These are phyloP conservation scores for Oxystoma pomonae DNA, from an alignment of 2,888 invertebrate genomes.

Conservation along the genomic window DNA sequence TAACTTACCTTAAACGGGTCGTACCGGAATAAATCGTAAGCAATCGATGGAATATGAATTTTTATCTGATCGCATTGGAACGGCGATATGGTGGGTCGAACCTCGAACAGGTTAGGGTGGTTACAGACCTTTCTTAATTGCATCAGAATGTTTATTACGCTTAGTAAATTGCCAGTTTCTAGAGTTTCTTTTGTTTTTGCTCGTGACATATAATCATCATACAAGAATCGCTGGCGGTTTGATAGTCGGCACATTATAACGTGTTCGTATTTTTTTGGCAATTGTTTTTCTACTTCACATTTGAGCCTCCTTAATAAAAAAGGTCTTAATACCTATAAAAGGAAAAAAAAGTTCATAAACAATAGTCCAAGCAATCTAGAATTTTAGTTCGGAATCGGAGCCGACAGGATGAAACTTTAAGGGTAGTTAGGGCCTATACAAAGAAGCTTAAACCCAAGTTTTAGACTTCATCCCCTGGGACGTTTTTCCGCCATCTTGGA, in stretches of 20 bases:
- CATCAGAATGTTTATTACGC: slow-evolving; percentile 96
- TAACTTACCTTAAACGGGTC: slow-evolving; percentile 64
- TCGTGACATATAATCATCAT: slow-evolving; percentile 99
- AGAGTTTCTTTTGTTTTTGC: slow-evolving; percentile 92
- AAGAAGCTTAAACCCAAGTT: no score
- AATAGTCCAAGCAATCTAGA: no score
- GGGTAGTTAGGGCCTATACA: no score
- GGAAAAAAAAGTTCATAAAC: no score
- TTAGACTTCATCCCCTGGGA: no score
- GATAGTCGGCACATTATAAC: slow-evolving; percentile 90
- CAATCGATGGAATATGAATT: slow-evolving; percentile 66
- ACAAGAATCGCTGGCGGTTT: slow-evolving; percentile 92
- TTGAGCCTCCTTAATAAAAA: slow-evolving; percentile 90
- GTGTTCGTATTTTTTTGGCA: slow-evolving; percentile 96
- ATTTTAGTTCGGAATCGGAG: no score
- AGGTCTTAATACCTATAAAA: slow-evolving; percentile 75
- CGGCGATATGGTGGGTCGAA: slow-evolving; percentile 90
- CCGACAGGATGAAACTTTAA: no score
- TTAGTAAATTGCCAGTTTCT: slow-evolving; percentile 86
- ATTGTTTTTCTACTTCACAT: slow-evolving; percentile 93
- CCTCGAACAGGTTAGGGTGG: slow-evolving; percentile 97
- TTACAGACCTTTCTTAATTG: slow-evolving; percentile 97
- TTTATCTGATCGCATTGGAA: slow-evolving; percentile 81
- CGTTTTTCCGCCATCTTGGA: no score
- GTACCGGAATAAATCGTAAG: slow-evolving; percentile 65